phyloP scores from a whole-genome alignment of 2,888 invertebrate genomes.

The Germaria angustata region DNA sequence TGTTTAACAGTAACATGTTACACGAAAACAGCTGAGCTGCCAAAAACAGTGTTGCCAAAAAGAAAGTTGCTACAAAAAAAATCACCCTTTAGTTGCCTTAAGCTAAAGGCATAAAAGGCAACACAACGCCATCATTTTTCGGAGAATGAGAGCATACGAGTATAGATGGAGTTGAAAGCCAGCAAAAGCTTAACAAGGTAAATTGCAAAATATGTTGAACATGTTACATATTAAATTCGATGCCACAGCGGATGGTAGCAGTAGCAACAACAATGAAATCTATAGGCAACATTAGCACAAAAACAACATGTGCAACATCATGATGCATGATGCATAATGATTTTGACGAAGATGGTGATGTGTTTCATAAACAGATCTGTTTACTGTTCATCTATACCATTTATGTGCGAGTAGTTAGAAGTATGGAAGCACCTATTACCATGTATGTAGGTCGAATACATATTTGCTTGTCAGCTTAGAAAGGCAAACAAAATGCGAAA shows the following conservation, averaged over 20 bases:
- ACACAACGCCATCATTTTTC: constrained; percentile 11
- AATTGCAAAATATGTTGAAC: constrained; percentile 60
- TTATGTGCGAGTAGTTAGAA: background rate
- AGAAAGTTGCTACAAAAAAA: no score
- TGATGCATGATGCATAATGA: constrained; percentile 64
- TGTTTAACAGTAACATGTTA: no score
- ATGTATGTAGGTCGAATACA: constrained; percentile 23
- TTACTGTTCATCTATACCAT: background rate
- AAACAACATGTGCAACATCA: constrained; percentile 34
- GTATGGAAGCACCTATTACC: constrained; percentile 12
- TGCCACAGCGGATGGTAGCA: constrained; percentile 3
- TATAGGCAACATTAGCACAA: constrained; percentile 1
- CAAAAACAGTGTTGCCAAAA: no score
- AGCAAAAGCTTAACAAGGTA: constrained; percentile 54
- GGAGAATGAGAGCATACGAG: background rate
- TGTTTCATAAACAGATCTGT: background rate
- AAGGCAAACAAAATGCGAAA: background rate
- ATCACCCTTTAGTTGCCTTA: constrained; percentile 39
- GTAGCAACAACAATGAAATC: constrained; percentile 20
- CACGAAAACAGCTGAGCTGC: no score
- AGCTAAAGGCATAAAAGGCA: constrained; percentile 42
- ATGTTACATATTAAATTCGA: constrained; percentile 38
- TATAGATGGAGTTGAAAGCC: background rate
- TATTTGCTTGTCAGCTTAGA: constrained; percentile 19
- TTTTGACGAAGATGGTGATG: constrained; percentile 40